These are phyloP conservation scores for Agrochola macilenta DNA, from an alignment of 2,888 invertebrate genomes.

Conservation along the genomic window DNA sequence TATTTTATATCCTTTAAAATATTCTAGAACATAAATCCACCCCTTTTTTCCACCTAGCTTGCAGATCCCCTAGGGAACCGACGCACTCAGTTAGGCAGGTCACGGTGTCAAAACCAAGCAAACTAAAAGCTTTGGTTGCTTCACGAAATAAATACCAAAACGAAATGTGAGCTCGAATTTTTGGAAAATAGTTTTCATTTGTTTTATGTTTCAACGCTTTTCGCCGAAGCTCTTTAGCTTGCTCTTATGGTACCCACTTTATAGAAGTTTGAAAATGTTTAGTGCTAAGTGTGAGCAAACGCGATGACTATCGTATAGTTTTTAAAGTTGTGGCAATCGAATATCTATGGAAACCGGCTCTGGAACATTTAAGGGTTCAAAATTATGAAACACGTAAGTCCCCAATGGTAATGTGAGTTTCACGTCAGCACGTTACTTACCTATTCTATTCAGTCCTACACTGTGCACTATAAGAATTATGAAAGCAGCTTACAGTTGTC, in stretches of 20 bases:
- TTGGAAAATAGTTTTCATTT: constrained; percentile 28
- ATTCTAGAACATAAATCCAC: not conserved
- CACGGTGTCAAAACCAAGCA: constrained; percentile 29
- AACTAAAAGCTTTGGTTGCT: constrained; percentile 37
- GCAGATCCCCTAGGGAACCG: not conserved
- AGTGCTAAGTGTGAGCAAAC: not conserved
- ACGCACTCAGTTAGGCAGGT: constrained; percentile 15
- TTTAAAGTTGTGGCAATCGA: not conserved
- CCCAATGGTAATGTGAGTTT: not conserved
- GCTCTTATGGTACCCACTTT: not conserved
- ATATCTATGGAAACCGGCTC: not conserved
- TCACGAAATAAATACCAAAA: constrained; percentile 28
- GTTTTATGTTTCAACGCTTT: constrained; percentile 1
- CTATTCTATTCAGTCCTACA: not conserved
- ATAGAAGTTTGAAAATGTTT: not conserved
- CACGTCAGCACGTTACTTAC: not conserved
- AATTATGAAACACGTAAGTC: not conserved
- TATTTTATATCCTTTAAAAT: not conserved
- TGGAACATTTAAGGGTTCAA: not conserved
- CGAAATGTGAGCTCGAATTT: constrained; percentile 5
- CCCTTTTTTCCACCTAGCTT: not conserved
- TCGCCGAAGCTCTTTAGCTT: constrained; percentile 1
- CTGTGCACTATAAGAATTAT: not conserved
- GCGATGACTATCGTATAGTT: not conserved
- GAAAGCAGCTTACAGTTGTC: not conserved